Conservation (phyloP, 2,888 invertebrate genomes). For the Oegoconia quadripuncta region DNA sequence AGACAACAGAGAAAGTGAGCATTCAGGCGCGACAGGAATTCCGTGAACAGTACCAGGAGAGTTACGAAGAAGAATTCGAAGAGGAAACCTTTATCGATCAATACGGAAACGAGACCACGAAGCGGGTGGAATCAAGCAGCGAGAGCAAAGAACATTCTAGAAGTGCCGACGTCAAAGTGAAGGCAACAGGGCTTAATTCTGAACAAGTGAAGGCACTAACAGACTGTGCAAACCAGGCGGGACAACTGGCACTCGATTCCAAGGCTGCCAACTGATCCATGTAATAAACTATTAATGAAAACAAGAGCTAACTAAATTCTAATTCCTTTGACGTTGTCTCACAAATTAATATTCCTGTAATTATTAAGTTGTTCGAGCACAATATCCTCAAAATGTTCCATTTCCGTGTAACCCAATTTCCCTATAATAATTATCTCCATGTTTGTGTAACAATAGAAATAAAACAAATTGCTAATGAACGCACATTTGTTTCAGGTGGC, state of each 20-base stretch:
- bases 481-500: constrained; percentile 68
- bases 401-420: not conserved
- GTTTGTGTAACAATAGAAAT: constrained; percentile 3
- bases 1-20: constrained; percentile 60
- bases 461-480: constrained; percentile 11
- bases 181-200: constrained; percentile 66
- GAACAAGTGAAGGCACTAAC: constrained; percentile 71
- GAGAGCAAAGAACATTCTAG: constrained; percentile 72
- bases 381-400: constrained; percentile 1
- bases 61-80: constrained; percentile 73
- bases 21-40: constrained; percentile 75
- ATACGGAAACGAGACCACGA: constrained; percentile 66
- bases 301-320: too few relatives aligned
- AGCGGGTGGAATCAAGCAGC: constrained; percentile 67
- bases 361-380: constrained; percentile 15
- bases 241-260: constrained; percentile 70
- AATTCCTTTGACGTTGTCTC: too few relatives aligned
- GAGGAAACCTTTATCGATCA: constrained; percentile 71
- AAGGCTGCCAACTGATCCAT: constrained; percentile 66
- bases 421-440: not conserved
- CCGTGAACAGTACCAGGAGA: constrained; percentile 65
- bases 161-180: constrained; percentile 72
- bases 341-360: too few relatives aligned
- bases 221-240: constrained; percentile 71
- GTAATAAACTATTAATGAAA: constrained; percentile 35